Evolutionary conservation across 1,140 invertebrate species (phyloP), one percentile per base, ranked within the genome.

Genomic region (Trialeurodes vaporariorum): DNA sequence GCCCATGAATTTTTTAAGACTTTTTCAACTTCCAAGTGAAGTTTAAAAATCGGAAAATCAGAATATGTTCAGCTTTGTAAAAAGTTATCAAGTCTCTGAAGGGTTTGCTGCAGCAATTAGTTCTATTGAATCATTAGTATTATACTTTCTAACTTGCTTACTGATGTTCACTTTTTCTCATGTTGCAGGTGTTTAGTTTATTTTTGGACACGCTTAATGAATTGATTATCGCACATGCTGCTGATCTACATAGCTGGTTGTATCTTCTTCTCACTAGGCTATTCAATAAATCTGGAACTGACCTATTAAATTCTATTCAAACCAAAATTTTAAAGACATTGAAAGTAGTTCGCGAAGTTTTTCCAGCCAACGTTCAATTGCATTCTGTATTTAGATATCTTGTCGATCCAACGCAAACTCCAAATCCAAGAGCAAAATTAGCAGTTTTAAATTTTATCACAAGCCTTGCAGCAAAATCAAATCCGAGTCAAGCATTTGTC

Each of bases 141-240:
- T n/a, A n/a, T n/a, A n/a, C n/a, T n/a, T n/a, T n/a, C n/a, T n/a
- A n/a, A n/a, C n/a, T n/a, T n/a, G n/a, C n/a, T n/a, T n/a, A n/a
- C n/a, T n/a, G n/a, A n/a, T n/a, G n/a, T n/a, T n/a, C n/a, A n/a
- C n/a, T n/a, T n/a, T n/a, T n/a, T n/a, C n/a, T n/a, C n/a, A n/a
- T 49, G 34, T 49, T 9, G 5, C 34, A 49, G 34, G 34, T 96
- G 62, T 94, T 97, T 78, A 91, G 90, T 63, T 79, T 97, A 66
- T 95, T 97, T 79, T 79, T 98, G 72, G 95, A 98, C 73, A 92
- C 93, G 0, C 83, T 98, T 22, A 90, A 91, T 70, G 93, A 96
- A 75, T 79, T 97, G 67, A 88, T 98, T 62, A 79, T 85, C 69
- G 87, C 87, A n/a, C 92, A 98, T 79, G 88, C 86, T 69, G 83